Evolutionary conservation across 2,888 invertebrate species (phyloP).

Genomic region (Cloeon dipterum): DNA sequence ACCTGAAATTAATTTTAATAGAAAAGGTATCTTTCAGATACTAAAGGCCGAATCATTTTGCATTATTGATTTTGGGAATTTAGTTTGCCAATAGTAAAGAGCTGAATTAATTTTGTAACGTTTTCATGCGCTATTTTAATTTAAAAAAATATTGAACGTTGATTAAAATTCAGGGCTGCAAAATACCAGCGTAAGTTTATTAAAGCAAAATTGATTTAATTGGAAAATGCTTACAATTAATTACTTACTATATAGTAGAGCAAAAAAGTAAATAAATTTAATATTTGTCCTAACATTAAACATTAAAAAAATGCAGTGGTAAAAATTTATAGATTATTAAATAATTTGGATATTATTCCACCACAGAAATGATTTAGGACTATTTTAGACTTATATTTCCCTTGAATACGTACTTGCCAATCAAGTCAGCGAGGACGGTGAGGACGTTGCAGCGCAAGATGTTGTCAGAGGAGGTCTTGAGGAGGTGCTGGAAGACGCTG

Average conservation of each 20-base stretch:
- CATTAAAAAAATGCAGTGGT: neutral
- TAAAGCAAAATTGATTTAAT: too few relatives aligned
- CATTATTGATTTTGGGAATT: too few relatives aligned
- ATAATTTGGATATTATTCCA: neutral
- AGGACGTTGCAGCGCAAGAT: constrained; percentile 41
- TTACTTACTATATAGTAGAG: too few relatives aligned
- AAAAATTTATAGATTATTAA: neutral
- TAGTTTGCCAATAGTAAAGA: too few relatives aligned
- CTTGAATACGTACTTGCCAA: constrained; percentile 23
- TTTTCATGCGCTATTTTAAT: neutral
- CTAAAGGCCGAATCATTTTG: too few relatives aligned
- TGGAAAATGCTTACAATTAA: too few relatives aligned
- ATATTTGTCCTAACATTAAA: too few relatives aligned
- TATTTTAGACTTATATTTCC: neutral
- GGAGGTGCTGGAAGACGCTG: constrained; percentile 33
- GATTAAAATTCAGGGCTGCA: too few relatives aligned
- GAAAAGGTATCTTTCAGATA: too few relatives aligned
- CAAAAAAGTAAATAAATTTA: too few relatives aligned
- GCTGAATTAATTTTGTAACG: neutral
- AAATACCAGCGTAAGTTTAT: too few relatives aligned
- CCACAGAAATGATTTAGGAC: neutral
- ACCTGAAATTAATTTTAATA: constrained; percentile 27
- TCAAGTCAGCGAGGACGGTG: constrained; percentile 39
- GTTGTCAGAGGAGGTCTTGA: constrained; percentile 25
- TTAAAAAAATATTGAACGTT: too few relatives aligned